Conservation (phyloP, 2,888 invertebrate species). For the Agonopterix arenella region DNA sequence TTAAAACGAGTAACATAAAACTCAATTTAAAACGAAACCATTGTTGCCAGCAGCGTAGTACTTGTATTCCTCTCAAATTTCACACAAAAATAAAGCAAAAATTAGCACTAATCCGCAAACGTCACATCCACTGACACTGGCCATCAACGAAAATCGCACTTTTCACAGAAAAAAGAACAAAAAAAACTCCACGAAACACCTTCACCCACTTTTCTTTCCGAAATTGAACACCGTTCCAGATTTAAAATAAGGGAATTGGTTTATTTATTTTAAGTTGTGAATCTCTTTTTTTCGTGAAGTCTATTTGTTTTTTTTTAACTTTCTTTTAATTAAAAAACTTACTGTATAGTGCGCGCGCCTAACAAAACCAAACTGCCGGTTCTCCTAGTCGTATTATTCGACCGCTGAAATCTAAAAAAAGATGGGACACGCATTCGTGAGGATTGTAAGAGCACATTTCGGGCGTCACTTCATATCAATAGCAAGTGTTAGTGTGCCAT, state of each 20-base stretch:
- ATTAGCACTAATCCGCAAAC: slow-evolving; percentile 3
- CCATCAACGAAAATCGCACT: slow-evolving; percentile 12
- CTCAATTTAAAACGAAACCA: too few species aligned
- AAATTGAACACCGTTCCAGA: slow-evolving; percentile 7
- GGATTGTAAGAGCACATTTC: slow-evolving; percentile 40
- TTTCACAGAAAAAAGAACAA: slow-evolving; percentile 9
- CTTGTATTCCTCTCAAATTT: slow-evolving; percentile 1
- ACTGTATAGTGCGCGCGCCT: slow-evolving; percentile 66
- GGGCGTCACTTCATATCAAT: slow-evolving; percentile 1
- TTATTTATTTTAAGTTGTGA: background rate
- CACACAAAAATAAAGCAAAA: slow-evolving; percentile 4
- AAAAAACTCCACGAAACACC: slow-evolving; percentile 10
- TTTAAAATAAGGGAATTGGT: background rate
- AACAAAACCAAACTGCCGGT: slow-evolving; percentile 56
- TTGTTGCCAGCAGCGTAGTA: too few species aligned
- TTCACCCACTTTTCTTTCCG: slow-evolving; percentile 12
- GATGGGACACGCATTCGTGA: slow-evolving; percentile 52
- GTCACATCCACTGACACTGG: slow-evolving; percentile 10
- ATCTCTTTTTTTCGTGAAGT: slow-evolving; percentile 6
- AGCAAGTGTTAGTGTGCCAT: slow-evolving; percentile 6
- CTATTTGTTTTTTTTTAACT: slow-evolving; percentile 15
- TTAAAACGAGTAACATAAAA: too few species aligned
- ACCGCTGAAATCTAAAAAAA: slow-evolving; percentile 70
- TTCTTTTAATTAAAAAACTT: slow-evolving; percentile 40
- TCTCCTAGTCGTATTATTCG: slow-evolving; percentile 35